Evolutionary conservation across 2,888 invertebrate genomes (phyloP).

Genomic region (Caenorhabditis macrosperma): DNA sequence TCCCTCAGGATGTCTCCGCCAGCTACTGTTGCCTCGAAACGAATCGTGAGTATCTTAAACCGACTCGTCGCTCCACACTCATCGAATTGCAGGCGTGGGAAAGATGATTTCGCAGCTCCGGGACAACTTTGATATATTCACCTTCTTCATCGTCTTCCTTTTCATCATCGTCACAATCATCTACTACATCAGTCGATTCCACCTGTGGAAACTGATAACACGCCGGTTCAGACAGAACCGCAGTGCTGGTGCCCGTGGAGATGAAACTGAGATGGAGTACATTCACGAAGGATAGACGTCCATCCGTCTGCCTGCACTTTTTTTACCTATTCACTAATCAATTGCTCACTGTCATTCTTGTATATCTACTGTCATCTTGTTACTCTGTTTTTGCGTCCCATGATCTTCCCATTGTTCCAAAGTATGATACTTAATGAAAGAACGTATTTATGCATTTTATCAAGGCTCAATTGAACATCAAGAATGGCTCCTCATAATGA

Average conservation of each 20-base stretch:
- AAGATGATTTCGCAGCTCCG: neutral
- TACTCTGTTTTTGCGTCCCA: no score
- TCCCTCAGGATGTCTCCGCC: neutral
- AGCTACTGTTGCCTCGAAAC: neutral
- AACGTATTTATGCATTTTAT: no score
- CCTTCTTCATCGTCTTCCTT: neutral
- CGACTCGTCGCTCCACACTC: neutral
- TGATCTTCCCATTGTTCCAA: no score
- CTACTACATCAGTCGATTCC: neutral
- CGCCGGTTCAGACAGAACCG: neutral
- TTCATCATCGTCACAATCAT: neutral
- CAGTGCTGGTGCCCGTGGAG: neutral
- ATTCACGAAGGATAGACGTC: neutral
- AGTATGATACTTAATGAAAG: no score
- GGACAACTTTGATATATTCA: neutral
- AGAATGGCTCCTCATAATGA: neutral
- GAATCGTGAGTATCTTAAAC: neutral
- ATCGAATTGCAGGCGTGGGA: neutral
- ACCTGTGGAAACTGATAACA: neutral
- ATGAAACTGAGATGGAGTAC: neutral
- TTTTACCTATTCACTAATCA: neutral
- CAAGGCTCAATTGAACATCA: no score
- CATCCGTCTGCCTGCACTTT: no score
- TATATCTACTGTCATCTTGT: no score
- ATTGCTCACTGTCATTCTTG: no score